Base-by-base conservation (phyloP, 2,888 invertebrate genomes). In the Zele albiditarsus region DNA sequence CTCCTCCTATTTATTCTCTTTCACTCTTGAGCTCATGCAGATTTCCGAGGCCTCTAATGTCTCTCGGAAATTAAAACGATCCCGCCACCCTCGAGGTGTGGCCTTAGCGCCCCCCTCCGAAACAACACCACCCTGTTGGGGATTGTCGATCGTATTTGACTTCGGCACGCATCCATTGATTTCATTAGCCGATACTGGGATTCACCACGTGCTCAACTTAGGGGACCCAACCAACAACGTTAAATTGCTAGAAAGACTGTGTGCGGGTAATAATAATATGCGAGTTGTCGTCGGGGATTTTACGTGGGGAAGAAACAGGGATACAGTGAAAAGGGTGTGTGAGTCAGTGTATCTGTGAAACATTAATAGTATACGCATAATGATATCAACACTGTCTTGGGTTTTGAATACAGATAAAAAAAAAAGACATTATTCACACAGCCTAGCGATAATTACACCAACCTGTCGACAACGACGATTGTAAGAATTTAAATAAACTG, bases 101-200 rank as follows among this genome's bases (percentile, higher is more conserved):
- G 53, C 65, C 58, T 31, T 38, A 65, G 53, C 65, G 58, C 67
- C 75, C 75, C 65, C 63, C 58, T 73, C 58, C 68, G 31, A 73
- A 73, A 68, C 75, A 31, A 75, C 75, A 33, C 66, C 58, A 63
- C 58, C 74, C 57, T 65, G 71, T 74, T 76, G 78, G 79, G 82
- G 80, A 79, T 79, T 78, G 76, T 82, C 83, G 84, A 84, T 84
- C 84, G 83, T 83, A 83, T 85, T 87, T 85, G 85, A 87, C 86
- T 87, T 84, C 81, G 83, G 81, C 85, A 84, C 84, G 84, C 85
- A 84, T 86, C 84, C 85, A 84, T 87, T 86, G 89, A 89, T 89
- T 88, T 89, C 88, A 88, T 89, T 89, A 89, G 85, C 81, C 85
- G 86, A 88, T 86, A 87, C 82, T 81, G 82, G 53, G 81, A 81